Evolutionary conservation across 2,888 invertebrate genomes (phyloP).

Genomic region (Phoenoteleia sp.): DNA sequence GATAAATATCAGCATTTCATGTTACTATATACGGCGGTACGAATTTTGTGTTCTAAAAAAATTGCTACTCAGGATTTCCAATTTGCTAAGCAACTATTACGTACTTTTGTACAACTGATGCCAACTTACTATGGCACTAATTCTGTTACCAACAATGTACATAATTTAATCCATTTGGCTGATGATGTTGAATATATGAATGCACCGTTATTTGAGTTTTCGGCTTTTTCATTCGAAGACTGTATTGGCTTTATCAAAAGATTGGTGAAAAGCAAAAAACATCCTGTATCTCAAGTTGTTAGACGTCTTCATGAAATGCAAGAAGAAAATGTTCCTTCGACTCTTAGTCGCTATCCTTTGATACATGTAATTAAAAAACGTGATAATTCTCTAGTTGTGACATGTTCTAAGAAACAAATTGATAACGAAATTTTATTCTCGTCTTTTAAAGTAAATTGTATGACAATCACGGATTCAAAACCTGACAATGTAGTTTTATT

Average conservation of each 20-base stretch:
- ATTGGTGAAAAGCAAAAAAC: background rate
- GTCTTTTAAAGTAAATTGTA: conserved; percentile 2
- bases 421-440: background rate
- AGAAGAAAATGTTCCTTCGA: background rate
- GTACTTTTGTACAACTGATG: conserved; percentile 50
- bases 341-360: background rate
- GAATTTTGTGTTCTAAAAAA: conserved; percentile 48
- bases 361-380: background rate
- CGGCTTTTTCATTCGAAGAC: background rate
- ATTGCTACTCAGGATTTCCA: conserved; percentile 20
- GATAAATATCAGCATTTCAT: conserved; percentile 65
- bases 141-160: background rate
- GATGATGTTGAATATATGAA: background rate
- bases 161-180: background rate
- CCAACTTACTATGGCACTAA: background rate
- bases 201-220: background rate
- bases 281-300: background rate
- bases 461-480: conserved; percentile 1
- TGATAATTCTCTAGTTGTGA: too few relatives aligned
- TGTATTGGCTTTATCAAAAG: background rate
- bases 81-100: conserved; percentile 49
- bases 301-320: background rate
- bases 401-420: too few relatives aligned
- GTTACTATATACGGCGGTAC: conserved; percentile 54
- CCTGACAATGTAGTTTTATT: conserved; percentile 15